These are phyloP conservation scores for Phasianus colchicus DNA, from an alignment of 2,113 vertebrate genomes.

Conservation along the genomic window DNA sequence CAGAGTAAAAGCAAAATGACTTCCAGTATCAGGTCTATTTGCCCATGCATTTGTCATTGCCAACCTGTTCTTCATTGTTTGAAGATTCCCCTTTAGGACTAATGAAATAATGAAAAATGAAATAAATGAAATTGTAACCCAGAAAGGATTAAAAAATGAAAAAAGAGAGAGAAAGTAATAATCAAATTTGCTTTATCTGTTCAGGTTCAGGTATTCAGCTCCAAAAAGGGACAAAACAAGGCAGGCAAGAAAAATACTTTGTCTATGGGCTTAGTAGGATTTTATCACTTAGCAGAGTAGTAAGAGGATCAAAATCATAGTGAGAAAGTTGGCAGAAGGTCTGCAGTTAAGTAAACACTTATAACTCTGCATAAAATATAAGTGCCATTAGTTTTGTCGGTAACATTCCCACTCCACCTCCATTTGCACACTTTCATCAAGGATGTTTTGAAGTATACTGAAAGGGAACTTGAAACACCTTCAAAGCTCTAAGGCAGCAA, in stretches of 20 bases:
- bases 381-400: neutral
- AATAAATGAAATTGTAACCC: neutral
- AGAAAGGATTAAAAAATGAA: neutral
- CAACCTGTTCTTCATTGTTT: neutral
- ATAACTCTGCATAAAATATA: neutral
- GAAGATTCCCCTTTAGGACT: neutral
- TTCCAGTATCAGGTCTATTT: neutral
- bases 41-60: neutral
- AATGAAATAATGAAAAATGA: neutral
- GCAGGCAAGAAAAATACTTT: neutral
- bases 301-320: neutral
- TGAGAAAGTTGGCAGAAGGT: neutral
- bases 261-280: neutral
- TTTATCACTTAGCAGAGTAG: neutral
- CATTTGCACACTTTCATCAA: neutral
- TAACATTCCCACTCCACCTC: neutral
- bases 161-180: neutral
- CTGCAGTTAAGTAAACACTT: constrained; percentile 7
- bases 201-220: neutral
- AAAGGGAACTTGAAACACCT: constrained; percentile 61
- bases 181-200: neutral
- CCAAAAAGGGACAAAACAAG: neutral
- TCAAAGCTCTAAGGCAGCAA: constrained; percentile 46
- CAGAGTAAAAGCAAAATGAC: neutral
- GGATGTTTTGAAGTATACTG: constrained; percentile 53